These are phyloP conservation scores for Chalcis sispes DNA, from an alignment of 2,888 invertebrate species.

Conservation along the genomic window DNA sequence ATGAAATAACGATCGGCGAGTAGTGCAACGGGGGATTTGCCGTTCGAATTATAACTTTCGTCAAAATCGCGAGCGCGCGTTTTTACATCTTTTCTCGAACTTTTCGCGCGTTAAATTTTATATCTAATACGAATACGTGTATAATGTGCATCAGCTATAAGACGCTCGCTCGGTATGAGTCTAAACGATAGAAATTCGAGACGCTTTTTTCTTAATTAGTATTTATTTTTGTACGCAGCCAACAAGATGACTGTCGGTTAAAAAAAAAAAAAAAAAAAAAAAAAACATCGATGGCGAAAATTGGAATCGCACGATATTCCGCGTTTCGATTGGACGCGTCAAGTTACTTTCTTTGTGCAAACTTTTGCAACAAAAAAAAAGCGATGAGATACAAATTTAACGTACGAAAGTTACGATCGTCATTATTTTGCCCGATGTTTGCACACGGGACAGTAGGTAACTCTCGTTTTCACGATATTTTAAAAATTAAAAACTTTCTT, in stretches of 20 bases:
- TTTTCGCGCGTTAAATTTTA: background rate
- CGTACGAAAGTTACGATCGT: constrained; percentile 16
- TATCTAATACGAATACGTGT: too few species aligned
- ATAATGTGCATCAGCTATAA: too few species aligned
- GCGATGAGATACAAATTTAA: background rate
- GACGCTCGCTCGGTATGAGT: too few species aligned
- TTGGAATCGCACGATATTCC: background rate
- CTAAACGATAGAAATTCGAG: background rate
- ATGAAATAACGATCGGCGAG: constrained; percentile 42
- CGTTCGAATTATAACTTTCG: constrained; percentile 52
- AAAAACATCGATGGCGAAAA: background rate
- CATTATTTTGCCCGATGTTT: too few species aligned
- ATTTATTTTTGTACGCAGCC: background rate
- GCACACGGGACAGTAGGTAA: too few species aligned
- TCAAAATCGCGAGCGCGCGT: constrained; percentile 36
- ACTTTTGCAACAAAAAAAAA: constrained; percentile 8
- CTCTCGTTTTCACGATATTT: too few species aligned
- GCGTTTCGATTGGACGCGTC: background rate
- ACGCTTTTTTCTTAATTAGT: background rate
- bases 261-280: background rate
- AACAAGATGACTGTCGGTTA: background rate
- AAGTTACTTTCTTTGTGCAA: background rate
- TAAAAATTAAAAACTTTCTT: too few species aligned
- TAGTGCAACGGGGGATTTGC: constrained; percentile 15
- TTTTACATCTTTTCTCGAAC: background rate